Conservation (phyloP, 2,888 invertebrate species). For the Drosophila lutescens region DNA sequence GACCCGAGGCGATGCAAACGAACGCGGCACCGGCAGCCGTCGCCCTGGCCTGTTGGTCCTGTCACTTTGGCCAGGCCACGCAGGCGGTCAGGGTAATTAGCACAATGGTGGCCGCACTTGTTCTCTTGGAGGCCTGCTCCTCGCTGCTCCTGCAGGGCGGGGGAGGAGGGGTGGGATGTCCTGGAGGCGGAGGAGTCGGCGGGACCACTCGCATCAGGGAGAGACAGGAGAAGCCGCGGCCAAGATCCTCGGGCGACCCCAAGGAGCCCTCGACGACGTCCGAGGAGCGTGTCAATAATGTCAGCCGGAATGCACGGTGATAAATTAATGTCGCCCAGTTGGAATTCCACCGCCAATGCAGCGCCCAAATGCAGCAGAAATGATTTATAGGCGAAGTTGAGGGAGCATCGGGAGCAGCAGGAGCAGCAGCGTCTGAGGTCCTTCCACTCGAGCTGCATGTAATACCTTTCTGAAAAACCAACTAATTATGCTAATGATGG, state of each 20-base stretch:
- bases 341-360: conserved; percentile 73
- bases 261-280: conserved; percentile 10
- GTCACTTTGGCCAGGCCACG: conserved; percentile 72
- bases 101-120: conserved; percentile 79
- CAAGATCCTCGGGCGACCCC: conserved; percentile 9
- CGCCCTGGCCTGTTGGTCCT: conserved; percentile 71
- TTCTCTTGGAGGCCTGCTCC: conserved; percentile 76
- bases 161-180: conserved; percentile 14
- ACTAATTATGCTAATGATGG: conserved; percentile 66
- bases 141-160: conserved; percentile 55
- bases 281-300: conserved; percentile 65
- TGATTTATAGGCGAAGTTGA: conserved; percentile 46
- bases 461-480: conserved; percentile 41
- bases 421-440: conserved; percentile 8
- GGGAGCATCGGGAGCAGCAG: conserved; percentile 9
- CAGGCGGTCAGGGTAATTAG: conserved; percentile 81
- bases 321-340: conserved; percentile 70
- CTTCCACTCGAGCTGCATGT: conserved; percentile 16
- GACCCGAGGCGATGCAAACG: conserved; percentile 92
- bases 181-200: conserved; percentile 12
- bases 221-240: conserved; percentile 5
- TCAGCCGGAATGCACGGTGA: conserved; percentile 69
- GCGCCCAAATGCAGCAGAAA: conserved; percentile 59
- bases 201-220: conserved; percentile 10
- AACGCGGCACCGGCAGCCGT: conserved; percentile 86